Evolutionary conservation across 1,140 invertebrate species (phyloP), one percentile per base, ranked within the genome.

Genomic region (Bombus terrestris): DNA sequence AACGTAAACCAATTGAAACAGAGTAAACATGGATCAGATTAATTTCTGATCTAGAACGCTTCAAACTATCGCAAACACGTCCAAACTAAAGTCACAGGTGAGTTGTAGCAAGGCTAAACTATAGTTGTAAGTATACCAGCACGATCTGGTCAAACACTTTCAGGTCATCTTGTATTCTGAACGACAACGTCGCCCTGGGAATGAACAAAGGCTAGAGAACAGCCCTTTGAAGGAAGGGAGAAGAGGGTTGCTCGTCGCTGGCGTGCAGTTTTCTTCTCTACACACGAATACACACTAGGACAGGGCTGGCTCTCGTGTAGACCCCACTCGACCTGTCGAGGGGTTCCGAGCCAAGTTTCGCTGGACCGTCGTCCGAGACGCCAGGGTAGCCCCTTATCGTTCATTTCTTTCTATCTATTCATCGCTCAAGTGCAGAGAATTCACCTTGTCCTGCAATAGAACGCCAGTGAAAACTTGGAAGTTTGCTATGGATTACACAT

Each of bases 401-500:
- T 39, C 28, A 28, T 47, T 79, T 47, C 77, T 79, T 79, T 37
- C 64, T n/a, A 35, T 10, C 35, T 35, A 71, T 80, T 80, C 78
- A 80, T 35, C 62, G 22, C 22, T 9, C 32, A 25, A 32, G 43
- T 53, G 35, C 35, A 13, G 12, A 22, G n/a, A 37, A 68, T 39
- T 53, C 64, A 22, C n/a, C 22, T 25, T 53, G 15, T 8, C 35
- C 28, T 32, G 28, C 9, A 4, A 32, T 25, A 59, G 1, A 4
- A 28, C 3, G 32, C 5, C 15, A 22, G n/a, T n/a, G 32, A n/a
- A 47, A 35, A 37, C 3, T n/a, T 9, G 9, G 22, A 13, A 12
- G 3, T 10, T n/a, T 32, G 32, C 37, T 39, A 1, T 25, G 35
- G 8, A 28, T 32, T 6, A 53, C 18, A 18, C 18, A 18, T 1